Evolutionary conservation across 92 coral and sea anemone species (phyloP).

Genomic region (Parazoanthus atlanticus): DNA sequence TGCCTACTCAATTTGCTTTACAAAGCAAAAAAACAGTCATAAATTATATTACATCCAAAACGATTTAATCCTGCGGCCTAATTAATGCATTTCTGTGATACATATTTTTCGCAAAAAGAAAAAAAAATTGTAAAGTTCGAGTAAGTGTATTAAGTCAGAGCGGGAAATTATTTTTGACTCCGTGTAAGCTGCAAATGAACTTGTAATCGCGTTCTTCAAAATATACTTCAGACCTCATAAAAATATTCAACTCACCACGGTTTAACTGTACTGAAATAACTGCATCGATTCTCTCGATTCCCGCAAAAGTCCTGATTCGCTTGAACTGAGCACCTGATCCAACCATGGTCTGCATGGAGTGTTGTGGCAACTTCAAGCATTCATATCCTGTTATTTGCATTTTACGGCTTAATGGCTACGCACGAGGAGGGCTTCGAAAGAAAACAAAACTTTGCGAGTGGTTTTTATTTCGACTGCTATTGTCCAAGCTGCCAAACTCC

Average conservation of each 20-base stretch:
- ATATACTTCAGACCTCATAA: background rate
- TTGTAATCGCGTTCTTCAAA: background rate
- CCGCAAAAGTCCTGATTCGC: background rate
- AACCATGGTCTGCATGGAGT: background rate
- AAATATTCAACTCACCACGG: slow-evolving; percentile 11
- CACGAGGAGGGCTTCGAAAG: background rate
- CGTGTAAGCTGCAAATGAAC: background rate
- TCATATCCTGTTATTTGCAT: slow-evolving; percentile 23
- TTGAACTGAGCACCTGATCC: background rate
- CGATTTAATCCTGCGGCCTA: slow-evolving; percentile 17
- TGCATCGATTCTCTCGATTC: background rate
- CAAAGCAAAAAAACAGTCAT: background rate
- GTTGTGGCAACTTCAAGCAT: background rate
- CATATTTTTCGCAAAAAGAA: background rate
- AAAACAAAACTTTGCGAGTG: slow-evolving; percentile 14
- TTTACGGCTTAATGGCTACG: background rate
- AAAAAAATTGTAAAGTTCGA: background rate
- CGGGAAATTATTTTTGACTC: background rate
- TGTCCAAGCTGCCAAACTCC: background rate
- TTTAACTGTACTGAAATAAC: background rate
- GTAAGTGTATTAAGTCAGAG: background rate
- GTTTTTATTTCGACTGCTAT: background rate
- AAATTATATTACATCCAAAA: slow-evolving; percentile 9
- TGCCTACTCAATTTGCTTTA: slow-evolving; percentile 14
- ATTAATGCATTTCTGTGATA: background rate